A percentile compares a stretch with the other conserved stretches of the same genome.
Evolutionary conservation across 2,888 invertebrate species (phyloP).

Genomic region (Drosophila mettleri): DNA sequence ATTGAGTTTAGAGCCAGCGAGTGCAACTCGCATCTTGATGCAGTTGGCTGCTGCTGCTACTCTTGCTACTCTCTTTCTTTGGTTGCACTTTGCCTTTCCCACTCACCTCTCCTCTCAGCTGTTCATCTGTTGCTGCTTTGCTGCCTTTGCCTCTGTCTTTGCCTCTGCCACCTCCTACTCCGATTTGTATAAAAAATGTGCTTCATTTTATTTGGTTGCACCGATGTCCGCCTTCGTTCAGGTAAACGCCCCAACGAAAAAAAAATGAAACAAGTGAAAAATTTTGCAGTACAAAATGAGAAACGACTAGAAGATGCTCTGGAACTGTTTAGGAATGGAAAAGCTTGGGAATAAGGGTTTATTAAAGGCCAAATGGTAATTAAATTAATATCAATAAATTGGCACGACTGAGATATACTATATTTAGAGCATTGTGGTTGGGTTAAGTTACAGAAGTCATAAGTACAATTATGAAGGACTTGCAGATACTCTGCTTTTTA

Average conservation of each 20-base stretch:
- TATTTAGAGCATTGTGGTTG: neutral
- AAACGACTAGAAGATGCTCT: slow-evolving; percentile 9
- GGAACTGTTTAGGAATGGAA: neutral
- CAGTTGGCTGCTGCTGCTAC: slow-evolving; percentile 45
- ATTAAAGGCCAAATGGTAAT: neutral
- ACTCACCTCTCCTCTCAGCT: slow-evolving; percentile 3
- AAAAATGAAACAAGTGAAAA: slow-evolving; percentile 37
- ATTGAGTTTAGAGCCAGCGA: slow-evolving; percentile 19
- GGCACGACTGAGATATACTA: neutral
- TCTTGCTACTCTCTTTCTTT: slow-evolving; percentile 24
- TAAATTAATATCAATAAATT: neutral
- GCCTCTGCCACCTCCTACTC: slow-evolving; percentile 26
- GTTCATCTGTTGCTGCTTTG: neutral
- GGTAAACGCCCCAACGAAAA: slow-evolving; percentile 80
- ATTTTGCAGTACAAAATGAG: neutral
- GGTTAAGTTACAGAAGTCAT: neutral
- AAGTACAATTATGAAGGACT: neutral
- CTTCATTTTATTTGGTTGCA: slow-evolving; percentile 83
- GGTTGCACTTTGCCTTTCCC: neutral
- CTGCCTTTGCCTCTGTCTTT: neutral
- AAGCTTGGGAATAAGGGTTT: too few relatives aligned
- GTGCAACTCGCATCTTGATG: slow-evolving; percentile 72
- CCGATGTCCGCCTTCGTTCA: slow-evolving; percentile 75
- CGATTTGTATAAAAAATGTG: slow-evolving; percentile 81
- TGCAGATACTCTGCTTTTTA: neutral